phyloP scores from a whole-genome alignment of 2,888 invertebrate genomes.

The Xestia xanthographa region DNA sequence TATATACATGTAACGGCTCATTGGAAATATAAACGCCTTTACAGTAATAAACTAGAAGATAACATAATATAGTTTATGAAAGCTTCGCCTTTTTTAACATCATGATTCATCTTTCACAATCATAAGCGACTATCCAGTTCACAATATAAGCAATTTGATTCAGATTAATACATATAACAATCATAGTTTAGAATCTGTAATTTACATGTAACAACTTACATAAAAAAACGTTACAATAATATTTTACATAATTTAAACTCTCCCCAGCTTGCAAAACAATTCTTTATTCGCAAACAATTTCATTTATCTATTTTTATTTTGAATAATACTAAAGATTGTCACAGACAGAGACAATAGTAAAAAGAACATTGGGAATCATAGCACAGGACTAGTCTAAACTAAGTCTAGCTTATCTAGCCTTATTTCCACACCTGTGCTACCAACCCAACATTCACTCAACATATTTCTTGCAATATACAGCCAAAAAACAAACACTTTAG shows the following conservation, averaged over 20 bases:
- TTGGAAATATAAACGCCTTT: slow-evolving; percentile 65
- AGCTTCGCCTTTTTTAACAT: slow-evolving; percentile 56
- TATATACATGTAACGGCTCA: slow-evolving; percentile 72
- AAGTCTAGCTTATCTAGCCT: slow-evolving; percentile 2
- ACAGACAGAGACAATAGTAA: slow-evolving; percentile 16
- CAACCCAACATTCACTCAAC: slow-evolving; percentile 14
- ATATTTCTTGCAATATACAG: slow-evolving; percentile 39
- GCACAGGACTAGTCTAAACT: slow-evolving; percentile 18
- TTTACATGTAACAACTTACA: slow-evolving; percentile 51
- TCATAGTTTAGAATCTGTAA: slow-evolving; percentile 42
- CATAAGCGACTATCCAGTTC: slow-evolving; percentile 58
- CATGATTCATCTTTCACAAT: slow-evolving; percentile 9
- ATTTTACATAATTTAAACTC: slow-evolving; percentile 25
- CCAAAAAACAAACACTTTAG: slow-evolving; percentile 35
- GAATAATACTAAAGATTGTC: slow-evolving; percentile 49
- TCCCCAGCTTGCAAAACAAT: slow-evolving; percentile 25
- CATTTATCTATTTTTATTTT: slow-evolving; percentile 40
- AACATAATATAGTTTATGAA: slow-evolving; percentile 31
- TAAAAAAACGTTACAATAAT: slow-evolving; percentile 34
- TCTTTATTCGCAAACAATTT: slow-evolving; percentile 42
- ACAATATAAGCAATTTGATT: slow-evolving; percentile 36
- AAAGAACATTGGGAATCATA: slow-evolving; percentile 2
- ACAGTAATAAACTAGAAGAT: slow-evolving; percentile 55
- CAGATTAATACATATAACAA: slow-evolving; percentile 41
- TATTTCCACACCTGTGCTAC: neutral